Base-by-base conservation (phyloP, 2,888 invertebrate genomes). In the Invenusta paracnida region DNA sequence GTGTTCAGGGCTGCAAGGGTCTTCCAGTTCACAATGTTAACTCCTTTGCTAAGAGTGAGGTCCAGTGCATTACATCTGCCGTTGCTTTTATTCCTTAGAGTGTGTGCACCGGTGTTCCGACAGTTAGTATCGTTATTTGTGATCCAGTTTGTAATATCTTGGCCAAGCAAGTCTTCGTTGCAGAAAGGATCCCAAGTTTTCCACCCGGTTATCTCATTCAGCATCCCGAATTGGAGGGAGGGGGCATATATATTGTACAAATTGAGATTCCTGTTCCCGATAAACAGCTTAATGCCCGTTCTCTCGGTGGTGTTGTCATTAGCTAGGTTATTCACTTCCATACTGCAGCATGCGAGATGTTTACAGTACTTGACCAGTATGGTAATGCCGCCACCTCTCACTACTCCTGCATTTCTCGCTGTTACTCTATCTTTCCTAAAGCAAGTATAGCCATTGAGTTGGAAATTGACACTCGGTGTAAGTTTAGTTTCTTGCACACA, bases 401-500 rank as follows among this genome's bases (percentile, higher is more conserved):
- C 25, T n/a, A 2, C 79, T 2, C n/a, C 5, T 2, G 2, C n/a
- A 27, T 27, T 23, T 79, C 79, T 79, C 2, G 11, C 25, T 2
- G 79, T 79, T n/a, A 27, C 28, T 5, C 79, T 48, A n/a, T 25
- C 23, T 27, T 79, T 79, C 28, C 79, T 23, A 79, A 79, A 79
- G n/a, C 79, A 79, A 11, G 79, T 79, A 27, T 79, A 23, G 2
- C 79, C 28, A 11, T 27, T 2, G 5, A 11, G 48, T 11, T 17
- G 5, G 48, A 48, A 48, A 11, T 5, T 48, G 5, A 48, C 17
- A 17, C 17, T 48, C 17, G 48, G 48, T 48, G 48, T 48, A 2
- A 79, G 79, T n/a, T 79, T 79, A 5, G 79, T 79, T 79, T 79
- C 79, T 79, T 79, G 79, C 11, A 79, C n/a, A 79, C 79, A 27